A percentile compares a stretch with the other conserved stretches of the same genome.
phyloP scores from a whole-genome alignment of 2,888 invertebrate genomes.

The Eristalis intricaria region DNA sequence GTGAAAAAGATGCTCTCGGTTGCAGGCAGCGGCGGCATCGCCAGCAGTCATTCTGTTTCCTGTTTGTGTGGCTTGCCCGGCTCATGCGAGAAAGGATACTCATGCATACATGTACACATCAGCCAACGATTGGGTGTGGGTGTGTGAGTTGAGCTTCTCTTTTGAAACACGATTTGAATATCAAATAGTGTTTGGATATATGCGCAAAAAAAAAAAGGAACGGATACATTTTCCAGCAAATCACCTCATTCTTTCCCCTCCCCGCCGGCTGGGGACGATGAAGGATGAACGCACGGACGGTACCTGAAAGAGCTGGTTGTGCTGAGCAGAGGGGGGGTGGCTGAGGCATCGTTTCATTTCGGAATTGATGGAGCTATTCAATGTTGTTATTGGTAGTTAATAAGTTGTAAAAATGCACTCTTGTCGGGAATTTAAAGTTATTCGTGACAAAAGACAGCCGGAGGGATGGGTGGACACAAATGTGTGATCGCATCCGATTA shows the following conservation, averaged over 20 bases:
- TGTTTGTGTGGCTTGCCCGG: constrained; percentile 45
- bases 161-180: constrained; percentile 67
- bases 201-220: background rate
- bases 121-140: constrained; percentile 6
- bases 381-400: constrained; percentile 63
- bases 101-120: constrained; percentile 52
- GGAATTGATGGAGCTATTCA: constrained; percentile 64
- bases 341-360: constrained; percentile 43
- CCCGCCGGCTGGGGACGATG: background rate
- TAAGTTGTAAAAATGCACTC: constrained; percentile 52
- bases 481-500: constrained; percentile 6
- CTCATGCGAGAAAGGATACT: constrained; percentile 43
- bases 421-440: constrained; percentile 54
- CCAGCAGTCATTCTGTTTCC: constrained; percentile 48
- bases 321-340: too few species aligned
- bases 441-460: background rate
- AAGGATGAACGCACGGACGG: background rate
- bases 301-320: background rate
- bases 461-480: background rate
- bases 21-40: background rate
- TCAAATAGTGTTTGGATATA: constrained; percentile 46
- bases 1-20: constrained; percentile 66
- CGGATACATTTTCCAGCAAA: constrained; percentile 32
- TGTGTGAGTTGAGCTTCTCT: constrained; percentile 39
- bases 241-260: background rate